Percentiles rank a stretch among this genome's conserved stretches.
phyloP scores from a whole-genome alignment of 2,113 vertebrate species.

The Nycticebus coucang region DNA sequence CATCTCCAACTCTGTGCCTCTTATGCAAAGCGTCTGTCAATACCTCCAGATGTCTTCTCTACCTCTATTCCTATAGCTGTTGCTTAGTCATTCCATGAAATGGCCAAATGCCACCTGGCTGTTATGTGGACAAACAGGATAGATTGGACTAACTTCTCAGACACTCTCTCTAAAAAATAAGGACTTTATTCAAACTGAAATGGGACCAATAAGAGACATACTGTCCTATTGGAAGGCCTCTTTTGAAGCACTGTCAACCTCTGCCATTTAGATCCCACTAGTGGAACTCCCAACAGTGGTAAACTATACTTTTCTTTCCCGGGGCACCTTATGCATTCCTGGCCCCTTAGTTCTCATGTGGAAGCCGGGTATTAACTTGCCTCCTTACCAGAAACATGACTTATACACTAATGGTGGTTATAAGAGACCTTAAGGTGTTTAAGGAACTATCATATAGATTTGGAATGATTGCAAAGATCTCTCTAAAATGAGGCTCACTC shows the following conservation, averaged over 20 bases:
- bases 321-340: not conserved
- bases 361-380: not conserved
- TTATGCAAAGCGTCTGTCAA: slow-evolving; percentile 1
- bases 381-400: not conserved
- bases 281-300: not conserved
- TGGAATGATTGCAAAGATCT: not conserved
- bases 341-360: not conserved
- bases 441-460: not conserved
- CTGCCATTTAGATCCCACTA: not conserved
- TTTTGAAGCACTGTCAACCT: not conserved
- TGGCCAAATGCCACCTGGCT: slow-evolving; percentile 11
- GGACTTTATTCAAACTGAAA: slow-evolving; percentile 16
- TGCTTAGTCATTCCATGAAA: slow-evolving; percentile 19
- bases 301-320: not conserved
- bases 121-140: not conserved
- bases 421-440: not conserved
- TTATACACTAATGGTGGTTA: not conserved
- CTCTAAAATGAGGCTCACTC: not conserved
- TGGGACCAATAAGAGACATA: not conserved
- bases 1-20: not conserved
- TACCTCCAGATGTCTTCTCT: not conserved
- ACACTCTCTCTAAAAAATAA: not conserved
- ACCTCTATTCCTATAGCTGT: not conserved
- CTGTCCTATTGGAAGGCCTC: not conserved
- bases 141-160: not conserved